These are phyloP conservation scores for Acrobasis suavella DNA, from an alignment of 2,888 invertebrate genomes.

Conservation along the genomic window DNA sequence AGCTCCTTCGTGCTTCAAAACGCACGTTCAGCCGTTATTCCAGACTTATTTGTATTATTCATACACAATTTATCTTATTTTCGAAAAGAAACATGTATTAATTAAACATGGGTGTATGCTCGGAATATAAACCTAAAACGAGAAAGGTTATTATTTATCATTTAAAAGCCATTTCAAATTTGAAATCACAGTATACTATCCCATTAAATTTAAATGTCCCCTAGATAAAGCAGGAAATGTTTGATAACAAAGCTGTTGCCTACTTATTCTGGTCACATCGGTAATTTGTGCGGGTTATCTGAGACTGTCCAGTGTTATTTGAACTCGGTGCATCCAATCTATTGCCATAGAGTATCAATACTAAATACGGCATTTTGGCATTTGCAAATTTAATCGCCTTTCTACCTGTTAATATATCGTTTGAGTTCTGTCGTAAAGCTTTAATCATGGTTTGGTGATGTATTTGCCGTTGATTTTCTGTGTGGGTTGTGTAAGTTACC, in stretches of 20 bases:
- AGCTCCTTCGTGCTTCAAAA: too few relatives aligned
- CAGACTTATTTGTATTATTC: too few relatives aligned
- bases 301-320: not conserved
- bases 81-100: too few relatives aligned
- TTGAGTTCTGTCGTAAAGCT: not conserved
- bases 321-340: conserved; percentile 13
- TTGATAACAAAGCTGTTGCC: not conserved
- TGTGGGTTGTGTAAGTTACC: not conserved
- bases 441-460: not conserved
- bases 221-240: conserved; percentile 3
- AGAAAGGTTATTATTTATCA: too few relatives aligned
- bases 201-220: too few relatives aligned
- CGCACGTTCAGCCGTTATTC: too few relatives aligned
- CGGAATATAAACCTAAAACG: too few relatives aligned
- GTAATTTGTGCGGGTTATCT: not conserved
- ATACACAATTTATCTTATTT: too few relatives aligned
- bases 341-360: conserved; percentile 13
- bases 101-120: too few relatives aligned
- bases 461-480: not conserved
- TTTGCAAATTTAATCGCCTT: conserved; percentile 3
- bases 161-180: not conserved
- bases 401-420: not conserved
- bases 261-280: not conserved
- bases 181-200: not conserved
- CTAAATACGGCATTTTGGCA: not conserved